Evolutionary conservation across 2,888 invertebrate genomes (phyloP), one percentile per base, ranked within the genome.

Genomic region (Drosophila eohydei): DNA sequence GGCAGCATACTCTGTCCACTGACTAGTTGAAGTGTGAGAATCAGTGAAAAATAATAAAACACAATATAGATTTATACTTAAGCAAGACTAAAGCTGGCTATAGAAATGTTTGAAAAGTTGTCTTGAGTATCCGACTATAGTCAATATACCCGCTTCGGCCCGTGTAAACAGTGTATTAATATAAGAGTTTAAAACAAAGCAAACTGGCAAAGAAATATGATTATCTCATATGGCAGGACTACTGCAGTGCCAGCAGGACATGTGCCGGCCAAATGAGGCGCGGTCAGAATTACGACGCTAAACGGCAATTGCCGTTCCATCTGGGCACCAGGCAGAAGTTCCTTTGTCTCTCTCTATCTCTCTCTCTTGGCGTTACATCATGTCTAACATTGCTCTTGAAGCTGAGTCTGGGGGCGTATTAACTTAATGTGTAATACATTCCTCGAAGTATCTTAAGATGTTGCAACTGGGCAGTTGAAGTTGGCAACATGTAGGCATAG

Each of bases 121-220:
- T n/a, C n/a, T n/a, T n/a, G n/a, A n/a, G n/a, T n/a, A n/a, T n/a
- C n/a, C n/a, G 2, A 36, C 3, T 36, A 36, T 4, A 50, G 0
- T 14, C 34, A 56, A 43, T 43, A 56, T 56, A 43, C 56, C 34
- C 21, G 0, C 14, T 5, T 7, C 8, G 4, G 2, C 3, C 5
- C 4, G 2, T 4, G 12, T 12, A 16, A 14, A 26, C 43, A 43
- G 41, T 14, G 56, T 26, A 44, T 56, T 32, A 43, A 34, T 34
- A 26, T 56, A 41, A 48, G 54, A 54, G 54, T 38, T 48, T 55
- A 46, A 59, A 68, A 38, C 52, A 64, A 63, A 44, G 56, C 66
- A 72, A 70, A 65, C 59, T 59, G 81, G 78, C 71, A 59, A 70
- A 86, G 83, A 85, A 87, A 86, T 87, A 87, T 83, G 89, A 86